Evolutionary conservation across 2,888 invertebrate species (phyloP).

Genomic region (Nomada fucata): DNA sequence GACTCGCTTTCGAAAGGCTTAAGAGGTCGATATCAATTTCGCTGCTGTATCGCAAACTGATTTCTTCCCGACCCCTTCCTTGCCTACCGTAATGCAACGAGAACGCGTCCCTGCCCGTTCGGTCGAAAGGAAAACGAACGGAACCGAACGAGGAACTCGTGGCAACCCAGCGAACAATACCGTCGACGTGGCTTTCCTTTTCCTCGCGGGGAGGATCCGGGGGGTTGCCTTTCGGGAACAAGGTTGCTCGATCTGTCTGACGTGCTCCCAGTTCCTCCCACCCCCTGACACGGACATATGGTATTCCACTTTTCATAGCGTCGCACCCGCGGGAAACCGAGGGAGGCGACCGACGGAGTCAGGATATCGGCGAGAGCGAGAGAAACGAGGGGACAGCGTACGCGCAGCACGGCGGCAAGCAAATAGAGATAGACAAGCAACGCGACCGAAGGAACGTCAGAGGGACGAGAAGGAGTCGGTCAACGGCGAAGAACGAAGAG

Average conservation of each 20-base stretch:
- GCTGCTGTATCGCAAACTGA: too few relatives aligned
- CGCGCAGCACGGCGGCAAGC: not conserved
- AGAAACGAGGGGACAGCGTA: not conserved
- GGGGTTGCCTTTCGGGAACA: conserved; percentile 40
- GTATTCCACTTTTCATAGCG: conserved; percentile 77
- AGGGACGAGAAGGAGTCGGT: conserved; percentile 54
- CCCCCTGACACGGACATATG: conserved; percentile 78
- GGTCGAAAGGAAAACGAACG: too few relatives aligned
- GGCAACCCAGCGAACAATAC: not conserved
- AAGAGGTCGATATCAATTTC: too few relatives aligned
- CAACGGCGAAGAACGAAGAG: conserved; percentile 51
- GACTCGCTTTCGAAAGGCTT: too few relatives aligned
- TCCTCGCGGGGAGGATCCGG: conserved; percentile 1
- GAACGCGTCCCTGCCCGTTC: too few relatives aligned
- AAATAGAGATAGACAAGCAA: conserved; percentile 27
- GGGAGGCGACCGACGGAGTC: conserved; percentile 31
- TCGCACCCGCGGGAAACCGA: conserved; percentile 30
- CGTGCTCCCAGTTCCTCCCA: conserved; percentile 53
- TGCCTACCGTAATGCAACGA: too few relatives aligned
- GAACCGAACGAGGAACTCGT: too few relatives aligned
- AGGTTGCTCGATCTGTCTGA: conserved; percentile 55
- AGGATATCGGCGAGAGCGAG: conserved; percentile 37
- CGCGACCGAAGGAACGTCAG: conserved; percentile 41
- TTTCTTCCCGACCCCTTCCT: too few relatives aligned
- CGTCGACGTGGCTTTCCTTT: conserved; percentile 3